These are phyloP conservation scores for Spicauda simplicius DNA, from an alignment of 2,888 invertebrate species.

Conservation along the genomic window DNA sequence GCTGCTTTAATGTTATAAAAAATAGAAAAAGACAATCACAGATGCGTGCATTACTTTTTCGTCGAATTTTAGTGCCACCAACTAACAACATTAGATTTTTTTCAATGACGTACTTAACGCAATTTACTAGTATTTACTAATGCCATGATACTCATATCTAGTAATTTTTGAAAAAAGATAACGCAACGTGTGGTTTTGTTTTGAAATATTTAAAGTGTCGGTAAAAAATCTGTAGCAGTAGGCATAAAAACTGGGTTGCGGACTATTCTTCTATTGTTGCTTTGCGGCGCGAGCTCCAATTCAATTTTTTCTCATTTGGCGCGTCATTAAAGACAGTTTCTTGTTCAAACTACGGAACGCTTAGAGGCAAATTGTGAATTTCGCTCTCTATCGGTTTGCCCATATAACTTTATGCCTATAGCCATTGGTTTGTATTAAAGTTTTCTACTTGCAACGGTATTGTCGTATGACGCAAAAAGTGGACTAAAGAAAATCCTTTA, in stretches of 20 bases:
- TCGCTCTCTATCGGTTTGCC: slow-evolving; percentile 6
- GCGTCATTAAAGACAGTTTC: slow-evolving; percentile 30
- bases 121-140: too few relatives aligned
- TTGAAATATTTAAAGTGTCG: slow-evolving; percentile 19
- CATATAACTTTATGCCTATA: slow-evolving; percentile 5
- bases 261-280: slow-evolving; percentile 34
- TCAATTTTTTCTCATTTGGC: slow-evolving; percentile 32
- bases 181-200: slow-evolving; percentile 8
- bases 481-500: too few relatives aligned
- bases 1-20: too few relatives aligned
- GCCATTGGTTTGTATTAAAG: neutral
- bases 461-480: too few relatives aligned
- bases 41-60: too few relatives aligned
- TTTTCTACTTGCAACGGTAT: neutral
- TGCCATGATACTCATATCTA: neutral
- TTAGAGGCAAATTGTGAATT: slow-evolving; percentile 9
- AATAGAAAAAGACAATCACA: too few relatives aligned
- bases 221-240: slow-evolving; percentile 22
- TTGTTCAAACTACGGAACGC: slow-evolving; percentile 11
- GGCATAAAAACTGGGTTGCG: slow-evolving; percentile 30
- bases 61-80: too few relatives aligned
- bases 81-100: too few relatives aligned
- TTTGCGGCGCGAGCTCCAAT: slow-evolving; percentile 28
- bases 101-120: too few relatives aligned
- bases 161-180: neutral